Evolutionary conservation across 2,797 vertebrate species (phyloP).

Genomic region (Pangasius larnaudii): DNA sequence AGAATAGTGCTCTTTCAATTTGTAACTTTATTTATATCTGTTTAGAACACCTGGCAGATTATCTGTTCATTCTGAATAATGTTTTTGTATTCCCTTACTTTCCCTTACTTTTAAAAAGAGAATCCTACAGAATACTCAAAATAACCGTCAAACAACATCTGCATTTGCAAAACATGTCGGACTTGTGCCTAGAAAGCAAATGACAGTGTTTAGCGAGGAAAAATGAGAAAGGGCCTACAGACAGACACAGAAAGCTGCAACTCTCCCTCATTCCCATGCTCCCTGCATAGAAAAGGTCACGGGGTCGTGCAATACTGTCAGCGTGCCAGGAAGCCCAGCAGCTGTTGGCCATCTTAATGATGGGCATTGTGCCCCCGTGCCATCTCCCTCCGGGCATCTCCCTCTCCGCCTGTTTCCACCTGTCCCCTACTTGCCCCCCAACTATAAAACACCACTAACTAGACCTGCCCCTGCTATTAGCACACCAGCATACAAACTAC

Average conservation of each 20-base stretch:
- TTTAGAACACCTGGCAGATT: neutral
- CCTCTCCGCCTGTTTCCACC: slow-evolving; percentile 37
- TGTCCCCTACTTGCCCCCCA: slow-evolving; percentile 37
- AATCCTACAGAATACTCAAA: neutral
- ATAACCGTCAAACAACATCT: neutral
- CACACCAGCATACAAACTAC: slow-evolving; percentile 35
- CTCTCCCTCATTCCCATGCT: slow-evolving; percentile 66
- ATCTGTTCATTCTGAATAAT: neutral
- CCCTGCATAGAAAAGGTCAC: slow-evolving; percentile 57
- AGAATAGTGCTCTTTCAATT: no score
- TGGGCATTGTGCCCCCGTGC: slow-evolving; percentile 53
- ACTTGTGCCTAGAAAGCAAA: neutral
- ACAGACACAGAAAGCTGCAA: slow-evolving; percentile 1
- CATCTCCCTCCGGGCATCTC: slow-evolving; percentile 51
- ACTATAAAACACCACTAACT: slow-evolving; percentile 59
- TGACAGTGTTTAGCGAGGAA: slow-evolving; percentile 20
- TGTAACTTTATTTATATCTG: neutral
- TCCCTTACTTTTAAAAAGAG: neutral
- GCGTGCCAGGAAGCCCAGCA: slow-evolving; percentile 59
- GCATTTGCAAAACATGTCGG: neutral
- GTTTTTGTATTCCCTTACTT: neutral
- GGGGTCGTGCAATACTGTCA: slow-evolving; percentile 64
- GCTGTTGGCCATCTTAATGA: slow-evolving; percentile 71
- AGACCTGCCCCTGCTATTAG: slow-evolving; percentile 55
- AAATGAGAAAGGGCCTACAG: slow-evolving; percentile 27